These are phyloP conservation scores for Hyla sarda DNA, from an alignment of 2,113 vertebrate genomes.

Conservation along the genomic window DNA sequence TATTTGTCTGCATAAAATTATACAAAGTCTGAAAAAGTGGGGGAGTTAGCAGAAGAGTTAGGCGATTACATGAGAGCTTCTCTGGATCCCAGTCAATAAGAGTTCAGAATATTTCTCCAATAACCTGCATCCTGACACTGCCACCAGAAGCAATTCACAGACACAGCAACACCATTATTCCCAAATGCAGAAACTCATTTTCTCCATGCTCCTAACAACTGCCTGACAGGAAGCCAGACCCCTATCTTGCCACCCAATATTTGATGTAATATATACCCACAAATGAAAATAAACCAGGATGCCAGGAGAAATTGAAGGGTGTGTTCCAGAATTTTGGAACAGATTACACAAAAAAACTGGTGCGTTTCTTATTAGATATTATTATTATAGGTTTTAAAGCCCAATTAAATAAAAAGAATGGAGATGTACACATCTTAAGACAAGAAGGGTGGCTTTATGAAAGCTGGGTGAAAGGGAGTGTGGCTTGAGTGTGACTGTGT, in stretches of 20 bases:
- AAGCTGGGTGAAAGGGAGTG: too few species aligned
- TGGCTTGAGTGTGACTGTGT: too few species aligned
- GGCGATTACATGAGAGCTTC: neutral
- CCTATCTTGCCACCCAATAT: neutral
- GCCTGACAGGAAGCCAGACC: neutral
- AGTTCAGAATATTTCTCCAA: neutral
- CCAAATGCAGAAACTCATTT: neutral
- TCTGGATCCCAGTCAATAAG: neutral
- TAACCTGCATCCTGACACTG: neutral
- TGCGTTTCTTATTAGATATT: too few species aligned
- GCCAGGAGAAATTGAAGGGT: too few species aligned
- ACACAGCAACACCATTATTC: neutral
- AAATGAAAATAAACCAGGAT: too few species aligned
- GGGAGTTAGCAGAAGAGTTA: slow-evolving; percentile 23
- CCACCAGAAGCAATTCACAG: slow-evolving; percentile 7
- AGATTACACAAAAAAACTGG: too few species aligned
- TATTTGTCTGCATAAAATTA: slow-evolving; percentile 46
- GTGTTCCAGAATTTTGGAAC: too few species aligned
- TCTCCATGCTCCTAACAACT: neutral
- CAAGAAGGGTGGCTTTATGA: too few species aligned
- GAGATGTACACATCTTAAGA: too few species aligned
- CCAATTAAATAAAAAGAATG: too few species aligned
- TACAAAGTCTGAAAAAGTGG: slow-evolving; percentile 37
- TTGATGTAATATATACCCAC: too few species aligned
- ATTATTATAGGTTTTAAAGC: too few species aligned